Evolutionary conservation across 2,888 invertebrate species (phyloP).

Genomic region (Apamea monoglypha): DNA sequence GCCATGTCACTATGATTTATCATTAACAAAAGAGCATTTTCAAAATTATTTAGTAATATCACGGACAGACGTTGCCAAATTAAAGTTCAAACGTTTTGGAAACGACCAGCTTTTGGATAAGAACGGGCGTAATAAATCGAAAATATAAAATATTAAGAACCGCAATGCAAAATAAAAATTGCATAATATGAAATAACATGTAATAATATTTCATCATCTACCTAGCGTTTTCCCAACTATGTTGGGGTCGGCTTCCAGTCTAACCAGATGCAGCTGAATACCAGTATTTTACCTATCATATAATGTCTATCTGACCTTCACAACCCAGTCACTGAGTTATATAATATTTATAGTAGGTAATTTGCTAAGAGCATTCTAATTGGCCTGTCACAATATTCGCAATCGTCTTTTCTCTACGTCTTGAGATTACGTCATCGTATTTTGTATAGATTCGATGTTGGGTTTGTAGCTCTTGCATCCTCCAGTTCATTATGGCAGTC

Average conservation of each 20-base stretch:
- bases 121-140: neutral
- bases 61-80: neutral
- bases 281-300: too few relatives aligned
- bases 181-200: neutral
- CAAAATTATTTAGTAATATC: neutral
- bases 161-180: neutral
- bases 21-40: neutral
- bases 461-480: neutral
- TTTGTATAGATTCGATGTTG: neutral
- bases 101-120: neutral
- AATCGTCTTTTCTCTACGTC: neutral
- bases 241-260: too few relatives aligned
- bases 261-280: too few relatives aligned
- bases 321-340: neutral
- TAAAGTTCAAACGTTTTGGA: neutral
- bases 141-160: neutral
- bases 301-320: too few relatives aligned
- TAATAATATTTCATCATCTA: too few relatives aligned
- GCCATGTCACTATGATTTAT: too few relatives aligned
- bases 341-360: slow-evolving; percentile 15
- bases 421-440: slow-evolving; percentile 21
- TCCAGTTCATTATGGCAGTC: neutral
- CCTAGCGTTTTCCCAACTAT: too few relatives aligned
- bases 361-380: slow-evolving; percentile 19
- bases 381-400: slow-evolving; percentile 8